phyloP scores from a whole-genome alignment of 2,113 vertebrate species.

The Eulemur macaco region DNA sequence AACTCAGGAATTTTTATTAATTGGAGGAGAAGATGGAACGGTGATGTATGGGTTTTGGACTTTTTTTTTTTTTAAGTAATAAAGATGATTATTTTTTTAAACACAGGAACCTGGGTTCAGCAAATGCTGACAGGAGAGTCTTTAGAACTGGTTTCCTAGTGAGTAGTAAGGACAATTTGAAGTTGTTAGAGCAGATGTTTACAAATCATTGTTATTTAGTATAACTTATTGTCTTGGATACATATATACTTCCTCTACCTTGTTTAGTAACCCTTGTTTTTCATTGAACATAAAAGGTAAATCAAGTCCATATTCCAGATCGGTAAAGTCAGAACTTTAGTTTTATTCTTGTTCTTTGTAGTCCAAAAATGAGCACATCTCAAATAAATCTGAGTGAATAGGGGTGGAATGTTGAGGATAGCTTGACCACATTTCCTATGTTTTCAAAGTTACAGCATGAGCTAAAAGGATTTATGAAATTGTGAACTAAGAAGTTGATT shows the following conservation, averaged over 20 bases:
- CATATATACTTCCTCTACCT: not conserved
- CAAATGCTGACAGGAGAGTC: not conserved
- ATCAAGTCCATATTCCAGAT: not conserved
- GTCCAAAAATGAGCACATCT: not conserved
- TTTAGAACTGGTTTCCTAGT: not conserved
- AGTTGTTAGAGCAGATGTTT: not conserved
- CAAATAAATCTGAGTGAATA: not conserved
- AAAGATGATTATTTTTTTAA: not conserved
- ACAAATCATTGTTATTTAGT: not conserved
- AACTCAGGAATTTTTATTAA: not conserved
- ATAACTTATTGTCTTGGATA: not conserved
- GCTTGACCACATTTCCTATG: not conserved
- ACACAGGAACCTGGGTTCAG: not conserved
- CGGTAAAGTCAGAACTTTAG: constrained; percentile 11
- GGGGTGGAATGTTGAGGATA: not conserved
- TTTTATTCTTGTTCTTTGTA: not conserved
- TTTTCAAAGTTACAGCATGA: not conserved
- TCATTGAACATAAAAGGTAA: not conserved
- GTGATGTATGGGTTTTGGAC: not conserved
- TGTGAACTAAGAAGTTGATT: not conserved
- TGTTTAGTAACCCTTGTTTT: not conserved
- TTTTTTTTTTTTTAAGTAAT: not conserved
- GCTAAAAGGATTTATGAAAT: not conserved
- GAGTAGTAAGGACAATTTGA: not conserved
- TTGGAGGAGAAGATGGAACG: not conserved